These are phyloP conservation scores for Gallinago jamesoni DNA, from an alignment of 2,113 vertebrate genomes.

Conservation along the genomic window DNA sequence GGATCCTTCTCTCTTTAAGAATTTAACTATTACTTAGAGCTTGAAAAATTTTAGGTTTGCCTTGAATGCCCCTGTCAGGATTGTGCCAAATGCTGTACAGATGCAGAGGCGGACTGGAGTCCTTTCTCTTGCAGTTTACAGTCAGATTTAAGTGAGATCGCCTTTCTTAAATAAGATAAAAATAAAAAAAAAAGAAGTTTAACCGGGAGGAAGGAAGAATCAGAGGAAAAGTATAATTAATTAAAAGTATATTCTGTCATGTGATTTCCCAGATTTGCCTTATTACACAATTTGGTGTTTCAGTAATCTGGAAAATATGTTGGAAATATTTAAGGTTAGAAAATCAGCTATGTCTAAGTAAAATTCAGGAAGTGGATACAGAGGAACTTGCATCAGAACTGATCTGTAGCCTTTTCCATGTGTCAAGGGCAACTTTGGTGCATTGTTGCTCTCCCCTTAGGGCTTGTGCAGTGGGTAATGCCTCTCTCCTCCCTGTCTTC, in stretches of 20 bases:
- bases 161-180: neutral
- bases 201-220: neutral
- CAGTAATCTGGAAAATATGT: neutral
- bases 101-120: neutral
- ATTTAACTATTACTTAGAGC: neutral
- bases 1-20: neutral
- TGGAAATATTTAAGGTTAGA: neutral
- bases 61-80: fast-evolving
- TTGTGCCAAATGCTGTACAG: neutral
- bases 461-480: neutral
- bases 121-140: neutral
- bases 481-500: neutral
- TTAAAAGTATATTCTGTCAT: neutral
- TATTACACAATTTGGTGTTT: neutral
- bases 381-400: neutral
- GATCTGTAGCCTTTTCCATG: neutral
- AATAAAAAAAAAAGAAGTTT: neutral
- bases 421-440: neutral
- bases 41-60: neutral
- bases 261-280: neutral
- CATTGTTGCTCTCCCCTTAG: neutral
- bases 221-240: neutral
- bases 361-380: neutral
- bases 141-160: neutral
- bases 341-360: neutral